Conservation (phyloP, 2,797 vertebrate genomes). For the Parauchenoglanis punctatus region DNA sequence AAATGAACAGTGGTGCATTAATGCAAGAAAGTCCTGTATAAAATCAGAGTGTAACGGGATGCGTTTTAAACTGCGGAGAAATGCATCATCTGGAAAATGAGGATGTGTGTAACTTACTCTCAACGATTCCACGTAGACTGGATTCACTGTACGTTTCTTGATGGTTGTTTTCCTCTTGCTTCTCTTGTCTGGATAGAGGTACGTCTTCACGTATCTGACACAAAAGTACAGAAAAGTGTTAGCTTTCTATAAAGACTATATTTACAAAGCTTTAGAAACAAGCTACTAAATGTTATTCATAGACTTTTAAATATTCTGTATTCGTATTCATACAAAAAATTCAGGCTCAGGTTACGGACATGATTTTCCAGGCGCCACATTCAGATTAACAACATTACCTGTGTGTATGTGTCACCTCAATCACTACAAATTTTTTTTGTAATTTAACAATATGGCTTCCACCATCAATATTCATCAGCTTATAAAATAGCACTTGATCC, state of each 20-base stretch:
- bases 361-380: not conserved
- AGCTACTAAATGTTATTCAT: not conserved
- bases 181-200: conserved; percentile 61
- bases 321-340: not conserved
- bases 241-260: not conserved
- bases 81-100: too few relatives aligned
- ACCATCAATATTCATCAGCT: not conserved
- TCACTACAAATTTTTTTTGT: not conserved
- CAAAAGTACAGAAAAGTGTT: not conserved
- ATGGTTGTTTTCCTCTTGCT: conserved; percentile 66
- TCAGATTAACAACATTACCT: not conserved
- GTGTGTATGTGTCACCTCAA: not conserved
- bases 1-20: not conserved
- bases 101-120: conserved; percentile 45
- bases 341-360: not conserved
- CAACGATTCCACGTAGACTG: conserved; percentile 60
- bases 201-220: conserved; percentile 65
- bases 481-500: not conserved
- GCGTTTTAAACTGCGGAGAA: not conserved
- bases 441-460: not conserved
- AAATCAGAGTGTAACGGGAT: not conserved
- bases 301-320: not conserved
- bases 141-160: conserved; percentile 61
- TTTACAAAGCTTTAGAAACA: not conserved
- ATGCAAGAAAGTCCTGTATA: not conserved